Percentiles rank a stretch among this genome's conserved stretches.
These are phyloP conservation scores for Chalcosyrphus nemorum DNA, from an alignment of 2,888 invertebrate species.

Conservation along the genomic window DNA sequence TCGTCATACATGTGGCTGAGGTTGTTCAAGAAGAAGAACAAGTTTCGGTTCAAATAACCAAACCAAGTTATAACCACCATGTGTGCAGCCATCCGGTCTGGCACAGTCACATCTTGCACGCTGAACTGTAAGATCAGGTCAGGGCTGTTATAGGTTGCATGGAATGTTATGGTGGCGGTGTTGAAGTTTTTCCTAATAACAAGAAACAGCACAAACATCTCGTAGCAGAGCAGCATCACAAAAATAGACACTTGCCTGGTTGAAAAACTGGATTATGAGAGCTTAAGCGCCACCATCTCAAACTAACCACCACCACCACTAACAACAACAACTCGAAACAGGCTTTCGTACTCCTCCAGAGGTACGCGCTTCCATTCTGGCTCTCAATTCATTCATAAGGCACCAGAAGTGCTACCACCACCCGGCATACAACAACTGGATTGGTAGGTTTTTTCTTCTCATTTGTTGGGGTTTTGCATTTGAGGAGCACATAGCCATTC, in stretches of 20 bases:
- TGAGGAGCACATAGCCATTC: conserved; percentile 45
- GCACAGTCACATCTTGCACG: conserved; percentile 1
- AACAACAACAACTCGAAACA: conserved; percentile 50
- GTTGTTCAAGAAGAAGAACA: conserved; percentile 33
- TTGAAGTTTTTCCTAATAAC: conserved; percentile 64
- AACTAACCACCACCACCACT: not conserved
- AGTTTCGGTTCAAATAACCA: conserved; percentile 53
- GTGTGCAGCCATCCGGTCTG: conserved; percentile 66
- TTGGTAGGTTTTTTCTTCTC: conserved; percentile 60
- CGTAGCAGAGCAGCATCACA: conserved; percentile 60
- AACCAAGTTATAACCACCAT: conserved; percentile 47
- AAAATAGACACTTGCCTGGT: conserved; percentile 70
- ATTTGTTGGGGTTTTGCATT: conserved; percentile 62
- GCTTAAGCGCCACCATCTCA: conserved; percentile 65
- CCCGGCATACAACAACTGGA: conserved; percentile 66
- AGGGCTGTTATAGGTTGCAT: conserved; percentile 61
- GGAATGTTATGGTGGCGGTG: conserved; percentile 22
- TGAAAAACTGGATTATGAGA: conserved; percentile 72
- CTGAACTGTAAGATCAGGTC: conserved; percentile 63
- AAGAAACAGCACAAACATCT: conserved; percentile 52
- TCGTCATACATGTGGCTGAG: conserved; percentile 1
- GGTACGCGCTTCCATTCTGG: conserved; percentile 68
- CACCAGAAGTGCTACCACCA: conserved; percentile 71
- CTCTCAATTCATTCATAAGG: conserved; percentile 72
- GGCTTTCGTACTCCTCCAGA: conserved; percentile 63